These are phyloP conservation scores for Poecilobothrus nobilitatus DNA, from an alignment of 2,888 invertebrate species.

Conservation along the genomic window DNA sequence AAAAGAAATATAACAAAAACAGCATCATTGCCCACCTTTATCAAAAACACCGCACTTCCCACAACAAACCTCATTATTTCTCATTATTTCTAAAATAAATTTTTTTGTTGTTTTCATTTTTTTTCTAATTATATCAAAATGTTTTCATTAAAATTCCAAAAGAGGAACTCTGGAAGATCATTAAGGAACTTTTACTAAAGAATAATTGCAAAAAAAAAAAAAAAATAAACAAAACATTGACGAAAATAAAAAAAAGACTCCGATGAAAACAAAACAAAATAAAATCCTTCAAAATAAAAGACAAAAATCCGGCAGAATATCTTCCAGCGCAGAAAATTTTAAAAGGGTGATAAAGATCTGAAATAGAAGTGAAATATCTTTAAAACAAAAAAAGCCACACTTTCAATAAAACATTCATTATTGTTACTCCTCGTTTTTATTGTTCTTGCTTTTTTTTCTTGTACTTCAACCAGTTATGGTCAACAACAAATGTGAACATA, in stretches of 20 bases:
- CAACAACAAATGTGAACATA: background rate
- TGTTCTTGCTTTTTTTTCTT: too few species aligned
- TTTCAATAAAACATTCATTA: conserved; percentile 3
- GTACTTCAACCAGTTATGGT: background rate
- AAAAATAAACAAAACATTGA: background rate
- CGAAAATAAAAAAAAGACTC: background rate
- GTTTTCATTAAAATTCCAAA: conserved; percentile 6
- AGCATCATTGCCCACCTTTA: background rate
- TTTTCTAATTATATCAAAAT: conserved; percentile 3
- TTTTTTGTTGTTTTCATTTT: background rate
- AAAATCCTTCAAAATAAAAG: background rate
- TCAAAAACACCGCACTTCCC: background rate
- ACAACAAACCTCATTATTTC: conserved; percentile 4
- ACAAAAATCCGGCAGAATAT: background rate
- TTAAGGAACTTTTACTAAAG: background rate
- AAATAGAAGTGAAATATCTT: conserved; percentile 1
- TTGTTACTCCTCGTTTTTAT: background rate
- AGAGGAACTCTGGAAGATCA: background rate
- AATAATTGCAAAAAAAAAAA: background rate
- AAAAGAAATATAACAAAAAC: too few species aligned
- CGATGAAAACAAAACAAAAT: background rate
- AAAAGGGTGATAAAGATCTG: conserved; percentile 6
- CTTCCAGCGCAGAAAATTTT: background rate
- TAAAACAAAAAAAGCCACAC: background rate
- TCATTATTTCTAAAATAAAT: background rate